Conservation (phyloP, 2,113 vertebrate genomes). For the Pyxicephalus adspersus region DNA sequence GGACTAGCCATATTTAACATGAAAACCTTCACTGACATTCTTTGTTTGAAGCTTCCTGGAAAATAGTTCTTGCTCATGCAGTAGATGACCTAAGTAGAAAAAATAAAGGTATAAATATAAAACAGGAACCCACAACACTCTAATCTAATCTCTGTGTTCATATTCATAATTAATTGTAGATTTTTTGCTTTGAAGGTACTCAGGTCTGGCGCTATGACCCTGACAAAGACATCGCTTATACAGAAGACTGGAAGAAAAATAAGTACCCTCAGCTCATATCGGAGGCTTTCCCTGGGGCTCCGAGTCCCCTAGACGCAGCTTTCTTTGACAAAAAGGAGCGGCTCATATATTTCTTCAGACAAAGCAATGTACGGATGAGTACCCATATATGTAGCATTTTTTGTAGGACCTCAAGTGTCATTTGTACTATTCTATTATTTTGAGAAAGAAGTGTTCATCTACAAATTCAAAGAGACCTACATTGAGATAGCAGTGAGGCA, state of each 20-base stretch:
- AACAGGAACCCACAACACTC: no score
- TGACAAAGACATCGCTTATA: conserved; percentile 55
- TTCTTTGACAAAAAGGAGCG: conserved; percentile 55
- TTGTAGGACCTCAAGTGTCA: not conserved
- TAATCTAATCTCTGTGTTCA: no score
- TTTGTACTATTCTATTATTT: not conserved
- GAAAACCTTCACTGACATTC: no score
- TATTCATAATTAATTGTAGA: not conserved
- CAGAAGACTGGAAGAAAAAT: conserved; percentile 54
- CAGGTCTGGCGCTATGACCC: conserved; percentile 59
- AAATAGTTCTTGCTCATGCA: no score
- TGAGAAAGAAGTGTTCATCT: no score
- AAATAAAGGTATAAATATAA: no score
- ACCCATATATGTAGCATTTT: not conserved
- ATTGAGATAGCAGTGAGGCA: no score
- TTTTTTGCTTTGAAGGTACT: conserved; percentile 43
- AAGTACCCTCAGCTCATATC: conserved; percentile 54
- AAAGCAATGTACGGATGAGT: conserved; percentile 39
- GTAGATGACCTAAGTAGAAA: no score
- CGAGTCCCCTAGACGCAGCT: conserved; percentile 53
- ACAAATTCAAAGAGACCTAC: no score
- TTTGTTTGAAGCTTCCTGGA: no score
- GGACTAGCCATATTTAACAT: no score
- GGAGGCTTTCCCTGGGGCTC: conserved; percentile 49
- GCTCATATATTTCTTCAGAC: conserved; percentile 57